A percentile compares a stretch with the other conserved stretches of the same genome.
Evolutionary conservation across 2,888 invertebrate genomes (phyloP).

Genomic region (Phengaris alcon): DNA sequence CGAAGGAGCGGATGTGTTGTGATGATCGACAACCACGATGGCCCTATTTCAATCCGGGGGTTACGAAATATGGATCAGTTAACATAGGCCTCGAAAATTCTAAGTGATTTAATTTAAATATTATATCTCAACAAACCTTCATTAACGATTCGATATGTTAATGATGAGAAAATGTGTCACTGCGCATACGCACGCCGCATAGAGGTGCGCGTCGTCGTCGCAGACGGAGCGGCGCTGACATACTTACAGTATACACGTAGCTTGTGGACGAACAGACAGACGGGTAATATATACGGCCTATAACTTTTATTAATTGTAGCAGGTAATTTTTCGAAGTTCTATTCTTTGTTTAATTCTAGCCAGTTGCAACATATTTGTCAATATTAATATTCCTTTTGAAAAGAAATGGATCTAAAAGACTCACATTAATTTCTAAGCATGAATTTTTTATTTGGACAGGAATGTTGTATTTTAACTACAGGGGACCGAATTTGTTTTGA

Average conservation of each 20-base stretch:
- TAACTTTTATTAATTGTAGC: not conserved
- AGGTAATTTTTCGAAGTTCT: not conserved
- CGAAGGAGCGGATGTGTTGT: not conserved
- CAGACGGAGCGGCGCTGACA: not conserved
- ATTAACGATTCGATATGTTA: not conserved
- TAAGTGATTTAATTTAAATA: slow-evolving; percentile 7
- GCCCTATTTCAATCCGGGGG: not conserved
- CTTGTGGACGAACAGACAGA: not conserved
- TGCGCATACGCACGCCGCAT: not conserved
- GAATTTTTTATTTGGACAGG: too few relatives aligned
- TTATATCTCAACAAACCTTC: not conserved
- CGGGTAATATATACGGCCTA: not conserved
- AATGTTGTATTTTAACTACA: too few relatives aligned
- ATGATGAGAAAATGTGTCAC: not conserved
- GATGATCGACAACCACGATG: not conserved
- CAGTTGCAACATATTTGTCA: too few relatives aligned
- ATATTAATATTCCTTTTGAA: too few relatives aligned
- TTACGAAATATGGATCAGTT: slow-evolving; percentile 6
- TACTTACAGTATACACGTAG: not conserved
- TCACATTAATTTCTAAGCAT: too few relatives aligned
- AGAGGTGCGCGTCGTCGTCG: not conserved
- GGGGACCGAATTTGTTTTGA: too few relatives aligned
- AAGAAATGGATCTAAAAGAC: too few relatives aligned
- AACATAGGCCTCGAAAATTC: not conserved
- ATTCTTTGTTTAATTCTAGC: too few relatives aligned